A percentile compares a stretch with the other conserved stretches of the same genome.
Evolutionary conservation across 2,888 invertebrate species (phyloP).

Genomic region (Sesia apiformis): DNA sequence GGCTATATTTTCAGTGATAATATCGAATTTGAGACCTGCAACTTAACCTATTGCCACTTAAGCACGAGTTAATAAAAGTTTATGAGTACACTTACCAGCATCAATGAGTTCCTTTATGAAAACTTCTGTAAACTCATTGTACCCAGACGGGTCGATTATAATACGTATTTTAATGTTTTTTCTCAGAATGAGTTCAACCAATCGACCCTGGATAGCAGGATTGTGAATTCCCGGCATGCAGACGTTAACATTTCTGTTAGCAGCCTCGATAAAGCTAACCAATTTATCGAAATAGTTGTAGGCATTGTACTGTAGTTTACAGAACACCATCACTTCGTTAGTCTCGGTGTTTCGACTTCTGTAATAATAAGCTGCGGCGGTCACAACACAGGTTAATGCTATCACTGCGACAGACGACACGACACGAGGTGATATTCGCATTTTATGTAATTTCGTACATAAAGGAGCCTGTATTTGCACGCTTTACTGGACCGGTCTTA

Average conservation of each 20-base stretch:
- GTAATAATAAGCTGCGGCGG: conserved; percentile 59
- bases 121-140: conserved; percentile 50
- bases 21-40: too few species aligned
- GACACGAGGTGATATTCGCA: conserved; percentile 50
- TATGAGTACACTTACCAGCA: conserved; percentile 37
- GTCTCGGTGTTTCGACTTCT: conserved; percentile 45
- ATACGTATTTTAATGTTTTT: conserved; percentile 53
- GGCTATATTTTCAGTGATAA: too few species aligned
- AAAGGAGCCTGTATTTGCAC: conserved; percentile 23
- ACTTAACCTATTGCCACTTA: too few species aligned
- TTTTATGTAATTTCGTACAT: conserved; percentile 58
- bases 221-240: conserved; percentile 68
- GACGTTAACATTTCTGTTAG: conserved; percentile 46
- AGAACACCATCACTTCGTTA: conserved; percentile 69
- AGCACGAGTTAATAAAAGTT: neutral
- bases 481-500: conserved; percentile 32
- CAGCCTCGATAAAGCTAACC: conserved; percentile 55
- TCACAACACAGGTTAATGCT: conserved; percentile 54
- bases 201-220: conserved; percentile 57
- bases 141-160: conserved; percentile 54
- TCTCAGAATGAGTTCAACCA: conserved; percentile 45
- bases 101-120: conserved; percentile 55
- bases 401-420: conserved; percentile 54
- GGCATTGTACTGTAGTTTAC: conserved; percentile 61
- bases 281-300: conserved; percentile 62